Conservation (phyloP, 1,140 invertebrate genomes). For the Bombus huntii region DNA sequence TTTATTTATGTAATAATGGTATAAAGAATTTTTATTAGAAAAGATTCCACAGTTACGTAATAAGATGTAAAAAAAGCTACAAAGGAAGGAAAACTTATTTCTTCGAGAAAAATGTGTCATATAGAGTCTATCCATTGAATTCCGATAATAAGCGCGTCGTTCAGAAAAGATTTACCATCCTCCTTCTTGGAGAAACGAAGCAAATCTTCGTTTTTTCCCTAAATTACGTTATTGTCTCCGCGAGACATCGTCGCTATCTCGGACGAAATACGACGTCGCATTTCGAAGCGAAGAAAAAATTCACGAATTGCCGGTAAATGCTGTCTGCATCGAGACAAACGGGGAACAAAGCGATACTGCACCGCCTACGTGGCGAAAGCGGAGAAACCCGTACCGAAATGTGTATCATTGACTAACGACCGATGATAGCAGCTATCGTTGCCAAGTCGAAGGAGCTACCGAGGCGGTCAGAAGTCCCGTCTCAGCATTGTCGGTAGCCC, state of each 20-base stretch:
- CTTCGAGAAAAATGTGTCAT: neutral
- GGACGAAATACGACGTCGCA: slow-evolving; percentile 13
- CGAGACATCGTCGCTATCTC: neutral
- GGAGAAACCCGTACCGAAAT: slow-evolving; percentile 52
- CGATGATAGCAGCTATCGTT: slow-evolving; percentile 65
- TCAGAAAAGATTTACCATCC: neutral
- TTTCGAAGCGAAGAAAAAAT: slow-evolving; percentile 19
- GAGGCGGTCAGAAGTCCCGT: slow-evolving; percentile 40
- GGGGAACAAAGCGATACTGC: slow-evolving; percentile 52
- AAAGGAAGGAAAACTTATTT: neutral
- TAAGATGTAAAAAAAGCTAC: too few relatives aligned
- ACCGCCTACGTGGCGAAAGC: slow-evolving; percentile 54
- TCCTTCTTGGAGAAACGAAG: too few relatives aligned
- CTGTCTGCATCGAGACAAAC: slow-evolving; percentile 21
- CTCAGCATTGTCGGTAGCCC: slow-evolving; percentile 49
- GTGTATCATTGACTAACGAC: slow-evolving; percentile 68
- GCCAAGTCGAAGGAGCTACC: slow-evolving; percentile 53
- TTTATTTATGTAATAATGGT: too few relatives aligned
- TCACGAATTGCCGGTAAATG: slow-evolving; percentile 17
- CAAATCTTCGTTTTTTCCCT: neutral
- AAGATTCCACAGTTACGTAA: too few relatives aligned
- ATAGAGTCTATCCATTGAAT: neutral
- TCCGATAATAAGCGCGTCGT: neutral
- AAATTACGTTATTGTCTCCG: neutral
- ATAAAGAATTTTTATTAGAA: neutral